Evolutionary conservation across 2,797 vertebrate species (phyloP), one percentile per base, ranked within the genome.

Genomic region (Tympanoctomys barrerae): DNA sequence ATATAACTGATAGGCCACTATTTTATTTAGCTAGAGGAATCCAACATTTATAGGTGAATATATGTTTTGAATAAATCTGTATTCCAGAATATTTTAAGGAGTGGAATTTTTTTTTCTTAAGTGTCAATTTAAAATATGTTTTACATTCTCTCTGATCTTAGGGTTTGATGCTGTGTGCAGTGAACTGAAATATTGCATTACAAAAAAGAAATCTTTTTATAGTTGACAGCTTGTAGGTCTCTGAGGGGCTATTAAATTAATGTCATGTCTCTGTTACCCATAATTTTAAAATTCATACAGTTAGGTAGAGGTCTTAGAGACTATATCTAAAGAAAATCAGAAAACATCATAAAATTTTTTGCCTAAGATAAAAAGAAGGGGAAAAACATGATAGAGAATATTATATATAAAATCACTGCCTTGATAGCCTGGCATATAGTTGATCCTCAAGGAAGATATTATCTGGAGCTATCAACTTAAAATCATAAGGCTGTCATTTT

Each of bases 131-230:
- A 89, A 96, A 97, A 95, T 92, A 39, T 57, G 26, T 90, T 70
- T 71, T 97, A 19, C 86, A 89, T 90, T 95, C 73, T 54, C 92
- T 97, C 91, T 97, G 87, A 95, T 97, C 81, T 77, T 96, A 84
- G 31, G 10, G 85, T 89, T 42, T 95, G 61, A 95, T 95, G 77
- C 87, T 96, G 46, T 91, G 46, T 97, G 87, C 94, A 93, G 26
- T 89, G 94, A 96, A 96, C 94, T 92, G 87, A 96, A 97, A 94
- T 87, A 94, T 28, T 84, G 42, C 71, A 46, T 64, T 98, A 97
- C 79, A 96, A 98, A 96, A 95, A 95, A 66, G 28, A 95, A 94
- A 97, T 94, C 68, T 96, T 62, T 94, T 78, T 70, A 85, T 57
- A 89, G 75, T 92, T 87, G 93, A 81, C 94, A 95, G 95, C 77